A percentile compares a stretch with the other conserved stretches of the same genome.
phyloP scores from a whole-genome alignment of 1,140 invertebrate genomes.

The Apis laboriosa region DNA sequence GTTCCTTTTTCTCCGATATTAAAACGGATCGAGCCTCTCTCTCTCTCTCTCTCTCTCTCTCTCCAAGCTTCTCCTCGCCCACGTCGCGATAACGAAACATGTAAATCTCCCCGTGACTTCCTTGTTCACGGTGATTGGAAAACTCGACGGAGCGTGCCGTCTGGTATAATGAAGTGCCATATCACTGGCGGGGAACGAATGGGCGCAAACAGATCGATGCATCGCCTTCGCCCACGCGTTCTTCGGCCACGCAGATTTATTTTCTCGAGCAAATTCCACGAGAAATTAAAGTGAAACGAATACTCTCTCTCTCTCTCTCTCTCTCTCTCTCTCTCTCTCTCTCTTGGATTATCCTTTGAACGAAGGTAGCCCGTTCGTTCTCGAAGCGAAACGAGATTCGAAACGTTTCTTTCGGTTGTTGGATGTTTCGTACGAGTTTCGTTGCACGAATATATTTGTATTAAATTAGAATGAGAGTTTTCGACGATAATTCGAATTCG shows the following conservation, averaged over 20 bases:
- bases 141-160: slow-evolving; percentile 28
- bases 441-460: too few relatives aligned
- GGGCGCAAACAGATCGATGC: slow-evolving; percentile 16
- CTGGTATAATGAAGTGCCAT: slow-evolving; percentile 35
- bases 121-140: slow-evolving; percentile 31
- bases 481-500: too few relatives aligned
- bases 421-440: too few relatives aligned
- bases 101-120: slow-evolving; percentile 29
- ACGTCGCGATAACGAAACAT: slow-evolving; percentile 26
- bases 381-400: too few relatives aligned
- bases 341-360: neutral
- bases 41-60: neutral
- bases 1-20: neutral
- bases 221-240: slow-evolving; percentile 1
- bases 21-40: neutral
- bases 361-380: too few relatives aligned
- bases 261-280: neutral
- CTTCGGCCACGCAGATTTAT: neutral
- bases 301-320: neutral
- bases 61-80: too few relatives aligned
- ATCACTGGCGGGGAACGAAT: slow-evolving; percentile 27
- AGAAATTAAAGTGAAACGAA: neutral
- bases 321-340: neutral
- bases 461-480: too few relatives aligned
- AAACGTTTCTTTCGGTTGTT: too few relatives aligned